Percentiles rank a stretch among this genome's conserved stretches.
Conservation (phyloP, 2,113 vertebrate species). For the Melanostigma gelatinosum region DNA sequence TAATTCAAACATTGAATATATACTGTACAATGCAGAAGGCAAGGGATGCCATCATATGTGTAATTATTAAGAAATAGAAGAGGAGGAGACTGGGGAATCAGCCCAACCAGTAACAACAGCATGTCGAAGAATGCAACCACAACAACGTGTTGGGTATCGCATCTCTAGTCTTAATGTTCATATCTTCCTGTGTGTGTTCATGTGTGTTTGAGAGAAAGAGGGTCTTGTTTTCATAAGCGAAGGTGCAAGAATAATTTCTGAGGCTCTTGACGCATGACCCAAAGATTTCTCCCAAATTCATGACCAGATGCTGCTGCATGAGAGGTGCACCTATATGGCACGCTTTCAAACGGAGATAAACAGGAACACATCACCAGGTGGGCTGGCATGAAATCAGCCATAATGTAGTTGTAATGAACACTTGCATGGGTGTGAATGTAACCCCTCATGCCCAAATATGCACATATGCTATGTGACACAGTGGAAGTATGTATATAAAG, state of each 20-base stretch:
- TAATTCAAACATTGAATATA: background rate
- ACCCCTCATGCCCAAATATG: background rate
- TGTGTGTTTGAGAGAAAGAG: background rate
- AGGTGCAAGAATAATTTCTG: conserved; percentile 5
- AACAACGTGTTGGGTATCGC: too few relatives aligned
- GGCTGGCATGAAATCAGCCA: conserved; percentile 5
- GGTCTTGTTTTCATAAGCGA: conserved; percentile 18
- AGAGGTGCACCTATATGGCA: conserved; percentile 28
- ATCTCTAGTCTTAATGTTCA: too few relatives aligned
- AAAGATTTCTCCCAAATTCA: conserved; percentile 36
- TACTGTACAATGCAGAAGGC: conserved; percentile 3
- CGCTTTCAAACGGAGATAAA: conserved; percentile 31
- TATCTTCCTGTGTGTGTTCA: too few relatives aligned
- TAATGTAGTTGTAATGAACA: background rate
- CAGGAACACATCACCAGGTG: conserved; percentile 15
- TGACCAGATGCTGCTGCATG: conserved; percentile 32
- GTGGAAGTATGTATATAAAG: background rate
- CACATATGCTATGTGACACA: background rate
- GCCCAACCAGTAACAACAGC: background rate
- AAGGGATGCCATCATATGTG: conserved; percentile 14
- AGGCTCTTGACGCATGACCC: conserved; percentile 28
- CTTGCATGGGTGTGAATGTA: background rate
- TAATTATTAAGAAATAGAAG: background rate
- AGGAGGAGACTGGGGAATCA: background rate
- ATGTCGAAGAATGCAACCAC: background rate